Conservation (phyloP, 2,888 invertebrate species). For the Trachelus iudaicus region DNA sequence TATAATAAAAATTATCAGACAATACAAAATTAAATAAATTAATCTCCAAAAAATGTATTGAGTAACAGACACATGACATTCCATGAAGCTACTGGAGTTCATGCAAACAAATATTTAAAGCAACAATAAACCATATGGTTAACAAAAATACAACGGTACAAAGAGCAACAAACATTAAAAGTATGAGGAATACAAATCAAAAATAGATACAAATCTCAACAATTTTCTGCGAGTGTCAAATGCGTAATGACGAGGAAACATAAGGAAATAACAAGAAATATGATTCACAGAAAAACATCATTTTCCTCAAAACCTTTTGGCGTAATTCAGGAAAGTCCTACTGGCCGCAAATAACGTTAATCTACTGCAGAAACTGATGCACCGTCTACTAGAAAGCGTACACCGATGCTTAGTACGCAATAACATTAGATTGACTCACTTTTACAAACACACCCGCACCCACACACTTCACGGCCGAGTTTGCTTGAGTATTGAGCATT, state of each 20-base stretch:
- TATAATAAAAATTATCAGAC: not conserved
- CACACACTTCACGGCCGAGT: not conserved
- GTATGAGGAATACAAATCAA: not conserved
- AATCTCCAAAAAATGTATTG: not conserved
- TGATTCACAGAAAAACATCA: not conserved
- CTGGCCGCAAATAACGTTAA: not conserved
- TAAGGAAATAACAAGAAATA: not conserved
- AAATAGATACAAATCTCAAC: not conserved
- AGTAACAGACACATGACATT: not conserved
- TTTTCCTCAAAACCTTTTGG: constrained; percentile 1
- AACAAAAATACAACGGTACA: not conserved
- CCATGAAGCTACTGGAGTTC: not conserved
- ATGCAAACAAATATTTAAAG: not conserved
- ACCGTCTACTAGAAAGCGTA: constrained; percentile 22
- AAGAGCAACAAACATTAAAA: not conserved
- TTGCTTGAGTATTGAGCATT: not conserved
- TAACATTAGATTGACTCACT: constrained; percentile 33
- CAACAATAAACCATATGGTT: not conserved
- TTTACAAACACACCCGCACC: constrained; percentile 19
- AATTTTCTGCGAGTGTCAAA: not conserved
- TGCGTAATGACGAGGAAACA: not conserved
- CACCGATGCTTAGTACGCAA: constrained; percentile 19
- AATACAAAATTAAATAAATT: not conserved
- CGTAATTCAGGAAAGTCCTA: not conserved
- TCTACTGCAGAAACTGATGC: constrained; percentile 21